Evolutionary conservation across 2,888 invertebrate species (phyloP), one percentile per base, ranked within the genome.

Genomic region (Argyresthia goedartella): DNA sequence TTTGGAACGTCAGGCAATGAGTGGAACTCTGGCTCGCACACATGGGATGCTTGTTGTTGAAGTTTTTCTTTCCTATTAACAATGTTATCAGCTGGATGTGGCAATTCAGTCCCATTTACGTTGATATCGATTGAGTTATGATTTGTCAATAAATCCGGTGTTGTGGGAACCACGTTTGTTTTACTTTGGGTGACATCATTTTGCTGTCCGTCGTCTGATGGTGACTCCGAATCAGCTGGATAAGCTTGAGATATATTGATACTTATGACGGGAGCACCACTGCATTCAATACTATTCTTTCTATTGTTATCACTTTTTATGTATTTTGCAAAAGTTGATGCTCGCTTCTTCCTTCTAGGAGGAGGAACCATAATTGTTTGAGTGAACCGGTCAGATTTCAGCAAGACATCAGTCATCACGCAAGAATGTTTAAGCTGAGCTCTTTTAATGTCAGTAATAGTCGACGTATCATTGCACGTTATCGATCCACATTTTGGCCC

Each of bases 171-270:
- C 11, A 15, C 11, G 8, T 11, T 6, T 14, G 48, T 8, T 10
- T 48, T 48, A 36, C n/a, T n/a, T n/a, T n/a, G n/a, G n/a, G n/a
- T n/a, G n/a, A n/a, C n/a, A n/a, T n/a, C 25, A 25, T 25, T 25
- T 25, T 25, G 25, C 6, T 25, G 25, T 25, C 25, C 25, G 10
- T 48, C 48, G 14, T 48, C 48, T 57, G 60, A 65, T 25, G 53
- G 58, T 4, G 53, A 67, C 59, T 82, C 86, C 41, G 79, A 73
- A 55, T 85, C 85, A 8, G 66, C 67, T 25, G 78, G 65, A 65
- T 86, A 89, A 49, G 85, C 76, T 57, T 89, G 89, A 1, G 89
- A 87, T 58, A 90, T 89, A 60, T 89, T 90, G 52, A 90, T 90
- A 57, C 88, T 89, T 45, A 90, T 88, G 3, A 89, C 73, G 43